phyloP scores from a whole-genome alignment of 1,140 invertebrate genomes.

The Bilobella aurantiaca region DNA sequence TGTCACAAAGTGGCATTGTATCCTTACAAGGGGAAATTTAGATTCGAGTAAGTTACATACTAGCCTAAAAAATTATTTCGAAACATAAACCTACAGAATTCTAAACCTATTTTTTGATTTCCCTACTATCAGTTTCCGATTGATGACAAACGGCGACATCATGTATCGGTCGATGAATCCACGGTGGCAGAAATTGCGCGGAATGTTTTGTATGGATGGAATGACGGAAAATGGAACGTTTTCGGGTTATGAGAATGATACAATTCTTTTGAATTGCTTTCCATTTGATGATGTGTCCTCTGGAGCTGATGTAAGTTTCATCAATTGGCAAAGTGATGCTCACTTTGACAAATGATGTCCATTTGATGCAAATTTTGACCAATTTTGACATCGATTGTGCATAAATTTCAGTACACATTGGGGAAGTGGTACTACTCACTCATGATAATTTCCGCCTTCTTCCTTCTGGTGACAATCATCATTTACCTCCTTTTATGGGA shows the following conservation, averaged over 20 bases:
- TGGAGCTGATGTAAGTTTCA: background rate
- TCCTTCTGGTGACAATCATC: constrained; percentile 7
- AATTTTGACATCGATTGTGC: too few relatives aligned
- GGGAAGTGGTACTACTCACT: background rate
- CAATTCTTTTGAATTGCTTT: background rate
- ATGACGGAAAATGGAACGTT: background rate
- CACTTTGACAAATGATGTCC: background rate
- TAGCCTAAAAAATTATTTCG: background rate
- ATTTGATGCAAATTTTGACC: background rate
- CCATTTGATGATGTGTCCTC: background rate
- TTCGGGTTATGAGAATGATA: background rate
- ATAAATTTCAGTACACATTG: background rate
- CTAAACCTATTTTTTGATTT: background rate
- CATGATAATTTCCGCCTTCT: constrained; percentile 10
- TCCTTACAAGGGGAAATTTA: background rate
- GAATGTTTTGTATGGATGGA: background rate
- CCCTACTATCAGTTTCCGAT: background rate
- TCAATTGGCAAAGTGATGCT: background rate
- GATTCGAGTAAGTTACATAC: background rate
- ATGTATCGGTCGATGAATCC: background rate
- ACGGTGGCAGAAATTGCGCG: background rate
- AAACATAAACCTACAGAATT: background rate
- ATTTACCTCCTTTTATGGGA: constrained; percentile 15
- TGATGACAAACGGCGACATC: background rate
- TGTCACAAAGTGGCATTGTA: background rate